Base-by-base conservation (phyloP, 2,888 invertebrate genomes). In the Drosophila falleni region DNA sequence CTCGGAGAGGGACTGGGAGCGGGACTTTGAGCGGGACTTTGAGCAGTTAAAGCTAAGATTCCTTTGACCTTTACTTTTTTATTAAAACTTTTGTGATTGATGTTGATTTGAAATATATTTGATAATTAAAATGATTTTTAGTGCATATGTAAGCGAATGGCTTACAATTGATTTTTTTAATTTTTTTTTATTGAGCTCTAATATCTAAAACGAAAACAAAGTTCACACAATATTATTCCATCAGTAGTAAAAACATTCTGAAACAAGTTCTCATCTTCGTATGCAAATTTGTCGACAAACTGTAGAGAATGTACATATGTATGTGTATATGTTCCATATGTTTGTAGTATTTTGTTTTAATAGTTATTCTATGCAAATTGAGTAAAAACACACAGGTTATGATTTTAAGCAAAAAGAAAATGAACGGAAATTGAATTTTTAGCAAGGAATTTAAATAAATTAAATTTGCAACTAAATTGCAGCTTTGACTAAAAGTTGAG, bases 341-440 rank as follows among this genome's bases (percentile, higher is more conserved):
- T 50, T 54, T 51, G 46, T 37, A 26, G 54, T 50, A 63, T 46
- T 33, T 41, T 71, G 31, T 35, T 60, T 67, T 67, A 59, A 71
- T 78, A 68, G 77, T 63, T 74, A 78, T 79, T 77, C 64, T 74
- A 81, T 83, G 87, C 79, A 84, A 81, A 82, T 87, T 33, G 51
- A 8, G 29, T 15, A 47, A 19, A 50, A 46, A 54, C 41, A 47
- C 50, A 51, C 15, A 35, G 56, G 5, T 58, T 61, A 42, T 59
- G 51, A 41, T 64, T 59, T 49, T 42, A 56, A 44, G 71, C 23
- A 51, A 41, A 37, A 51, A 31, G 53, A 64, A 65, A 68, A 66
- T 59, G 47, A 81, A 76, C 74, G 85, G 75, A 82, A 83, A 80
- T 77, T 42, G n/a, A 62, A 70, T 64, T 50, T 55, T 50, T 49